These are phyloP conservation scores for Drosophila watanabei DNA, from an alignment of 1,140 invertebrate species.

Conservation along the genomic window DNA sequence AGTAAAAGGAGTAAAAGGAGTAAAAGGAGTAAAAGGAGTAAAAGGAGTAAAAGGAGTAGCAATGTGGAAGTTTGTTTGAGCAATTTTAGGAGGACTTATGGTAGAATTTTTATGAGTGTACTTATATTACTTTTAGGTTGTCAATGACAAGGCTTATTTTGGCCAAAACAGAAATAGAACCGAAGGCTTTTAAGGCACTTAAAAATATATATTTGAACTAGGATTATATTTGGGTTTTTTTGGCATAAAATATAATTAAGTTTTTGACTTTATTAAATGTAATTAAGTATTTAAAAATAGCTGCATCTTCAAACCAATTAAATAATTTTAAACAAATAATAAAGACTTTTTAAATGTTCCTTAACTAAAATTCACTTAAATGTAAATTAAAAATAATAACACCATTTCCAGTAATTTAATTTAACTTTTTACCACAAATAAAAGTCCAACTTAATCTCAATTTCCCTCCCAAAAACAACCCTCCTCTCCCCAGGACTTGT, in stretches of 20 bases:
- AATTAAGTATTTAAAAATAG: no score
- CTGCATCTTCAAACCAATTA: neutral
- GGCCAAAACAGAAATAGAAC: neutral
- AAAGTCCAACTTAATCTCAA: neutral
- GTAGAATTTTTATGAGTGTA: no score
- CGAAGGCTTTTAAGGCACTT: neutral
- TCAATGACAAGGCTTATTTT: slow-evolving; percentile 10
- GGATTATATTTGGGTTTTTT: neutral
- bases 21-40: no score
- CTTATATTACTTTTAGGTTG: neutral
- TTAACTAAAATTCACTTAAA: neutral
- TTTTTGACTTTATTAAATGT: neutral
- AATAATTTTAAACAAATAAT: no score
- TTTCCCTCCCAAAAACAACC: neutral
- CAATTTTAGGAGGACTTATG: no score
- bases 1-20: no score
- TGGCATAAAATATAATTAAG: neutral
- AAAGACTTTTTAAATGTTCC: neutral
- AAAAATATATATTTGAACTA: neutral
- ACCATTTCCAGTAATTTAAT: neutral
- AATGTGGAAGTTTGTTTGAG: no score
- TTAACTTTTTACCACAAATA: neutral
- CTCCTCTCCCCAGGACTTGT: neutral
- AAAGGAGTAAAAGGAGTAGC: no score
- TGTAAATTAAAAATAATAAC: neutral